phyloP scores from a whole-genome alignment of 2,797 vertebrate genomes.

The Aythya fuligula region DNA sequence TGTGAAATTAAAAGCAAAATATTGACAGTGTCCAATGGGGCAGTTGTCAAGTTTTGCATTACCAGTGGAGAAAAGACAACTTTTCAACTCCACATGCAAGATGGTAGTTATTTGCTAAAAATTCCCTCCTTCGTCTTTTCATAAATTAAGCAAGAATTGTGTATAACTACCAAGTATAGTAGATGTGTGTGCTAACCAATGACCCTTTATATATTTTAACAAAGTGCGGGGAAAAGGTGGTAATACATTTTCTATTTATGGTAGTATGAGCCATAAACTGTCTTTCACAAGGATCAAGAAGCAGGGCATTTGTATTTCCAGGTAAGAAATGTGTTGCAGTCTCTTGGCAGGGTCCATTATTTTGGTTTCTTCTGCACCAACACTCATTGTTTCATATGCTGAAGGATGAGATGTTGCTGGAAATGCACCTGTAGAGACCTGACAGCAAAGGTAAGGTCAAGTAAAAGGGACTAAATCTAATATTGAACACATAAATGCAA shows the following conservation, averaged over 20 bases:
- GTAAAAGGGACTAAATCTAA: not conserved
- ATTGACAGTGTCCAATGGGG: not conserved
- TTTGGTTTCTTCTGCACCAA: not conserved
- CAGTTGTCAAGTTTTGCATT: not conserved
- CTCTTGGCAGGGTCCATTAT: not conserved
- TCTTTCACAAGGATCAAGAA: not conserved
- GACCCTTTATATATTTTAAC: not conserved
- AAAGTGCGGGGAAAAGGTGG: not conserved
- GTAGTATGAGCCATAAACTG: not conserved
- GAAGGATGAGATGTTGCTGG: not conserved
- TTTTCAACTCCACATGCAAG: not conserved
- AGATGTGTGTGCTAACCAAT: accelerated
- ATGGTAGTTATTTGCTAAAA: not conserved
- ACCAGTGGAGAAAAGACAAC: not conserved
- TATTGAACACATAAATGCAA: not conserved
- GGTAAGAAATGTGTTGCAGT: not conserved
- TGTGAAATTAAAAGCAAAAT: not conserved
- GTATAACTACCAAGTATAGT: not conserved
- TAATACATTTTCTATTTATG: not conserved
- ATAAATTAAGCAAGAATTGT: not conserved
- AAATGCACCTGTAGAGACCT: not conserved
- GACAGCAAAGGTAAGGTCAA: not conserved
- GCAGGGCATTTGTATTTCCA: not conserved
- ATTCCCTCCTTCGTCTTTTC: not conserved
- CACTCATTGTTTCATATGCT: not conserved